Evolutionary conservation across 1,140 invertebrate species (phyloP), one percentile per base, ranked within the genome.

Genomic region (Apis cerana): DNA sequence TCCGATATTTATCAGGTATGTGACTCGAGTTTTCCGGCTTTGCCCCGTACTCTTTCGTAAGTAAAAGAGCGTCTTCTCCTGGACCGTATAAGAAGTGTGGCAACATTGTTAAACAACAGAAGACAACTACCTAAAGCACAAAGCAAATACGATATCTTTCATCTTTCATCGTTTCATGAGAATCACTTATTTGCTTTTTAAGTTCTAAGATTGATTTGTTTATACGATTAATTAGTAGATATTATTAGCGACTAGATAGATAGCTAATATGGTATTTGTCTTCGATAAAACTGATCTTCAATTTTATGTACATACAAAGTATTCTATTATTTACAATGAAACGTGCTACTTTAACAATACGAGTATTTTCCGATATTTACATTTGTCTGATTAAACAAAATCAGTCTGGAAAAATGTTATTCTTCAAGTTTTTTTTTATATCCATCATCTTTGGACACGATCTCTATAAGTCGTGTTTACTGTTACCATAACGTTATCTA

Each of bases 71-170:
- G 86, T 97, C 96, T 27, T 96, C 94, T 2, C 96, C 96, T 23
- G 96, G 95, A 0, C 96, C 96, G 85, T 97, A 97, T 8, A 97
- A 91, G 75, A 97, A 95, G 85, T 97, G 97, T 5, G 97, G 97
- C 1, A 96, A 85, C 67, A 96, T 96, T 74, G 96, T 96, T 75
- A 97, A 87, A 77, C 97, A 94, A 90, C 96, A 97, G 86, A 96
- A 97, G 0, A 96, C 67, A 0, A 96, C 96, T 12, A 97, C 93
- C 94, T 94, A 71, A 75, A 13, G 15, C 72, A 62, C 21, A 69
- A n/a, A 56, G 2, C 43, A 67, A 61, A 52, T 4, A 11, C 12
- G 48, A 12, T 62, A 52, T 27, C 12, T 48, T 0, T 27, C 27
- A 17, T 43, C 17, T 64, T 64, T 8, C 15, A 27, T 64, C 8